Base-by-base conservation (phyloP, 2,888 invertebrate species). In the Arctia plantaginis region DNA sequence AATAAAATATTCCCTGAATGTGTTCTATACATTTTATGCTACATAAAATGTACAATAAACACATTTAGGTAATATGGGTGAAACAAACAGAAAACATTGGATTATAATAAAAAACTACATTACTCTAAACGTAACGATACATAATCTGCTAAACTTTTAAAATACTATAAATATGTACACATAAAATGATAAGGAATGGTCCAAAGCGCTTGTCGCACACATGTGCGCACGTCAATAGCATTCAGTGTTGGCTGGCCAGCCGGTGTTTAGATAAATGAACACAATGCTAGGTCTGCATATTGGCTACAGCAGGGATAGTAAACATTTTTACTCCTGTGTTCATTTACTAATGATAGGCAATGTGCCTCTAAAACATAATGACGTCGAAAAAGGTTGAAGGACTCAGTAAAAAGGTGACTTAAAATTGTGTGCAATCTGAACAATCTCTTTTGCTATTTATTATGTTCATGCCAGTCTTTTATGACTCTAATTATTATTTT, bases 181-280 rank as follows among this genome's bases (percentile, higher is more conserved):
- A 76, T 69, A 76, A 78, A 79, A 71, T 75, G 82, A 85, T 83
- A 77, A 82, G 66, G 69, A 79, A 76, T 70, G 75, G 73, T 66
- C 71, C 66, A 51, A 62, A 72, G 74, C 51, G 33, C 51, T 55
- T n/a, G n/a, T 55, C 23, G 51, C 59, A 23, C 51, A 67, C 39
- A 71, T 67, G 74, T 67, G 66, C 44, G 55, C 41, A 59, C 72
- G 72, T 72, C 67, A 68, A 33, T 76, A 78, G 76, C 76, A 76
- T 84, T 86, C 80, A 85, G 81, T 79, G 78, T 76, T 73, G 77
- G 76, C 79, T 81, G 77, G 83, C 87, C 82, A 84, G 83, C 81
- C 82, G 82, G 80, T 91, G 92, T 93, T 93, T 92, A 93, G 92
- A 92, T 93, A 93, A 93, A 92, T 88, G 90, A 90, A 91, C 79